A percentile compares a stretch with the other conserved stretches of the same genome.
These are phyloP conservation scores for Mycogona germanica DNA, from an alignment of 2,888 invertebrate genomes.

Conservation along the genomic window DNA sequence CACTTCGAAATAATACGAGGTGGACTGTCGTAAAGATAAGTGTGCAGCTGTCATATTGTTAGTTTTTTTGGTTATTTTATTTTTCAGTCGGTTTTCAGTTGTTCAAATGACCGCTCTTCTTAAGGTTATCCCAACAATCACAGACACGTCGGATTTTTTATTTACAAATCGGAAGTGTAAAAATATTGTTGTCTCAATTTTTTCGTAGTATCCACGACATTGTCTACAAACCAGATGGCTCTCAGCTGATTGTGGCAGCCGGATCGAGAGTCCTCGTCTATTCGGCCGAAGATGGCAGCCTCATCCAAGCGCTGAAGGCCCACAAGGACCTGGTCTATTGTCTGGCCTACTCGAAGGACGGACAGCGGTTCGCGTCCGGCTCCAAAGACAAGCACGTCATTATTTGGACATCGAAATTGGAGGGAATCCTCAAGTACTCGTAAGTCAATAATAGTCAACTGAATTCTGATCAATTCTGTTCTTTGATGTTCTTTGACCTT, in stretches of 20 bases:
- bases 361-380: conserved; percentile 92
- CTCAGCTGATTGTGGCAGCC: conserved; percentile 84
- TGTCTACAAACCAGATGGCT: conserved; percentile 92
- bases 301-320: conserved; percentile 85
- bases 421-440: conserved; percentile 92
- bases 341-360: conserved; percentile 83
- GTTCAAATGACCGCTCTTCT: neutral
- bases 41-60: too few relatives aligned
- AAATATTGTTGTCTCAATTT: conserved; percentile 6
- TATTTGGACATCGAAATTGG: conserved; percentile 92
- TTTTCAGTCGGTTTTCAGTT: neutral
- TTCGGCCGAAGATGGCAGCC: conserved; percentile 76
- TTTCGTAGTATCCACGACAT: conserved; percentile 72
- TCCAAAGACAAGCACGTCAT: conserved; percentile 96
- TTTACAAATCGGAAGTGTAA: neutral
- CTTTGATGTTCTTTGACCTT: neutral
- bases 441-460: conserved; percentile 40
- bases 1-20: too few relatives aligned
- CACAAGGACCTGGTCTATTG: conserved; percentile 92
- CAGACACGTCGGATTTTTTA: neutral
- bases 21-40: too few relatives aligned
- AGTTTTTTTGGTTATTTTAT: too few relatives aligned
- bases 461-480: neutral
- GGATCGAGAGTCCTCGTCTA: conserved; percentile 92
- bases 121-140: neutral